A percentile compares a stretch with the other conserved stretches of the same genome.
These are phyloP conservation scores for Zygothrica quintamaculata DNA, from an alignment of 2,888 invertebrate genomes.

Conservation along the genomic window DNA sequence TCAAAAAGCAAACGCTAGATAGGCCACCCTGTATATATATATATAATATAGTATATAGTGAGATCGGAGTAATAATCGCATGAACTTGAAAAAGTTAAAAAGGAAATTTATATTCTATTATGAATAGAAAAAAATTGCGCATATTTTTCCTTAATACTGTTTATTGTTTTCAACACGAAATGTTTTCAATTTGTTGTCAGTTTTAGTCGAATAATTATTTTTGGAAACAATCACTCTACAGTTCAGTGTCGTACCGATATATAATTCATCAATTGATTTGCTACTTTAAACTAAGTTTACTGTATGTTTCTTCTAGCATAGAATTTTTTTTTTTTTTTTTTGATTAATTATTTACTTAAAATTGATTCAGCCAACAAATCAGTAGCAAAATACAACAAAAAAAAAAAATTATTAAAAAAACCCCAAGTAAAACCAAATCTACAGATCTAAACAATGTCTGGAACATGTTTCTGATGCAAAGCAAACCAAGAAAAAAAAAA, in stretches of 20 bases:
- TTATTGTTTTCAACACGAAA: conserved; percentile 26
- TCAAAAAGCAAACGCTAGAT: too few species aligned
- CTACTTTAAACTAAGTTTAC: too few species aligned
- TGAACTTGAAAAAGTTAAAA: conserved; percentile 21
- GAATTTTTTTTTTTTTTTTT: too few species aligned
- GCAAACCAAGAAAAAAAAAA: conserved; percentile 31
- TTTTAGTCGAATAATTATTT: too few species aligned
- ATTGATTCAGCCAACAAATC: conserved; percentile 20
- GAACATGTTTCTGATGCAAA: conserved; percentile 71
- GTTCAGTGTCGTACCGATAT: conserved; percentile 19
- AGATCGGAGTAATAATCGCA: conserved; percentile 33
- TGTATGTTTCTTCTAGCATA: too few species aligned
- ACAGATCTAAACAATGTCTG: conserved; percentile 73
- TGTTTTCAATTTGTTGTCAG: conserved; percentile 23
- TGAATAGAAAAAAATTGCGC: conserved; percentile 13
- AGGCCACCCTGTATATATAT: too few species aligned
- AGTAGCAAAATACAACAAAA: too few species aligned
- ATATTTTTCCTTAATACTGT: conserved; percentile 37
- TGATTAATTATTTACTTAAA: too few species aligned
- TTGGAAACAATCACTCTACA: conserved; percentile 30
- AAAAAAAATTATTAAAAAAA: conserved; percentile 36
- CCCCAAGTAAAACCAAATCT: background rate
- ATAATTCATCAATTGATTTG: conserved; percentile 23
- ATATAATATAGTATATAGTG: too few species aligned
- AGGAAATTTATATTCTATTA: conserved; percentile 39